Evolutionary conservation across 2,888 invertebrate species (phyloP), one percentile per base, ranked within the genome.

Genomic region (Drosophila tanythrix): DNA sequence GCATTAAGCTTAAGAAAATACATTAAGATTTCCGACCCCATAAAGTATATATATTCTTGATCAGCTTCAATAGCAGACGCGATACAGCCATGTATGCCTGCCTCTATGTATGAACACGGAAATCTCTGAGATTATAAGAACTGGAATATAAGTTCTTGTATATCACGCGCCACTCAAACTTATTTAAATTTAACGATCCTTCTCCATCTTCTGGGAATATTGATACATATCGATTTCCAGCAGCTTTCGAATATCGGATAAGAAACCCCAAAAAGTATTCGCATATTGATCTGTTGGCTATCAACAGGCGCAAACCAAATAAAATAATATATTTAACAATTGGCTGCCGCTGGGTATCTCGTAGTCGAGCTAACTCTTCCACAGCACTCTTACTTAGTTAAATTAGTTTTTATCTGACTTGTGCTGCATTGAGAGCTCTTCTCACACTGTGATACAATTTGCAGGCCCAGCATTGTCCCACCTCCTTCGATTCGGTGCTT

Each of bases 401-500:
- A 46, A 25, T 46, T 46, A 25, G 15, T 25, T 25, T 46, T 13
- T 25, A 15, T 1, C 2, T 25, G 21, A 15, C 21, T 46, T 25
- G 46, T 1, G 2, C 4, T 1, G 2, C 15, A 15, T 25, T 25
- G 25, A 21, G 15, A 46, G 46, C 15, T 8, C 21, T 15, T 25
- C 8, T 4, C 46, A 46, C 15, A 25, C 21, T 46, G 2, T 25
- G 15, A 3, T 29, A 29, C 18, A 25, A 40, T 40, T 53, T 8
- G n/a, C 70, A 84, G 85, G 50, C 27, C 4, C 38, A 65, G 21
- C 48, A 84, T 72, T 97, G 97, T 90, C 95, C 95, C 57, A 94
- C 95, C 36, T 95, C 95, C 71, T 97, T 96, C 94, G 97, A 98
- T 91, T 95, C 95, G 2, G 93, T 97, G 55, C 94, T 97, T 29